Conservation (phyloP, 2,888 invertebrate genomes). For the Lampropteryx suffumata region DNA sequence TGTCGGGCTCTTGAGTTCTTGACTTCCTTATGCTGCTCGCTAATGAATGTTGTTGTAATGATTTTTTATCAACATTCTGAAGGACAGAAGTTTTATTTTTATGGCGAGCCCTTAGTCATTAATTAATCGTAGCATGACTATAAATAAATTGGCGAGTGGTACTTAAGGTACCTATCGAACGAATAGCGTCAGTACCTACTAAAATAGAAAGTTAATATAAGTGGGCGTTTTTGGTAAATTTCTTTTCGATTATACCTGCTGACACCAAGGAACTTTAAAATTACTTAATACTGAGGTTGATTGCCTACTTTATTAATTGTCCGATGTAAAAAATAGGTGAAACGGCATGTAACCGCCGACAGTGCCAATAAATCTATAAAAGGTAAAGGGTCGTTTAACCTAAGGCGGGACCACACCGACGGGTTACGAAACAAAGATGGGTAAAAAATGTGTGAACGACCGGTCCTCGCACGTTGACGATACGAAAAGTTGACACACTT, state of each 20-base stretch:
- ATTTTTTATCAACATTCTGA: too few relatives aligned
- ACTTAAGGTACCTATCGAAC: conserved; percentile 10
- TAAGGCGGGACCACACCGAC: conserved; percentile 33
- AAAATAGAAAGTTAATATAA: conserved; percentile 29
- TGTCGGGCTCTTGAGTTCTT: too few relatives aligned
- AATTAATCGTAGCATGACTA: conserved; percentile 23
- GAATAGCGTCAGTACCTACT: conserved; percentile 9
- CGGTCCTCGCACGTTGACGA: conserved; percentile 47
- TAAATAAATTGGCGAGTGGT: conserved; percentile 17
- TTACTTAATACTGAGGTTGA: conserved; percentile 17
- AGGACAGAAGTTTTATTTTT: background rate
- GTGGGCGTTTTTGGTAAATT: conserved; percentile 24
- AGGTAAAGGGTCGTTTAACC: conserved; percentile 51
- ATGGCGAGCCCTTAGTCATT: conserved; percentile 21
- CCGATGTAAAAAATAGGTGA: conserved; percentile 25
- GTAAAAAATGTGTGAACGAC: conserved; percentile 61
- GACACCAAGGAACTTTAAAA: conserved; percentile 12
- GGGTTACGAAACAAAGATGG: conserved; percentile 46
- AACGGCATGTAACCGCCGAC: conserved; percentile 25
- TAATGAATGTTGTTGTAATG: too few relatives aligned
- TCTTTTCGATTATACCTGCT: conserved; percentile 16
- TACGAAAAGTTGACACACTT: conserved; percentile 49
- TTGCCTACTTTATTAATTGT: conserved; percentile 27
- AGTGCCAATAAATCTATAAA: conserved; percentile 44
- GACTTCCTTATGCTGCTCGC: too few relatives aligned